These are phyloP conservation scores for Harpalus rufipes DNA, from an alignment of 2,888 invertebrate species.

Conservation along the genomic window DNA sequence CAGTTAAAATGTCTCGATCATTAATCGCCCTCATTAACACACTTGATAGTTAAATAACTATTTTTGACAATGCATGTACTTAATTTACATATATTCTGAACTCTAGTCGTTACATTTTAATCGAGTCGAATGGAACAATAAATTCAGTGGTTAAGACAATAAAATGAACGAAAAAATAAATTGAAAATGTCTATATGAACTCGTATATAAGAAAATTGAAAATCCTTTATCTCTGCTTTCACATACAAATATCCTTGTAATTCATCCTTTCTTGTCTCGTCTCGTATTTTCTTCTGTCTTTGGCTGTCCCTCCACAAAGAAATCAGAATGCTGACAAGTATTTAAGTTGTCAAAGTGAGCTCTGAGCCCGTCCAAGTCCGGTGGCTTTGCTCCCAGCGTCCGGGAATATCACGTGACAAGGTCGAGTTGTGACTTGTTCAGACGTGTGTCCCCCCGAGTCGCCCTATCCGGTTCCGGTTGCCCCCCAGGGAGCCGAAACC, in stretches of 20 bases:
- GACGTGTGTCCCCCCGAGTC: slow-evolving; percentile 40
- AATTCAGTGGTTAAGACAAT: too few species aligned
- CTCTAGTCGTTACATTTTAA: too few species aligned
- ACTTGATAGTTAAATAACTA: too few species aligned
- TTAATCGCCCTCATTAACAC: too few species aligned
- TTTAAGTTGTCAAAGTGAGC: slow-evolving; percentile 64
- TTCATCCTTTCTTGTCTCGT: not conserved
- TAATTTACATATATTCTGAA: too few species aligned
- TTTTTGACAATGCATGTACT: too few species aligned
- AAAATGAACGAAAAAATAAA: too few species aligned
- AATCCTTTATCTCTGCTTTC: too few species aligned
- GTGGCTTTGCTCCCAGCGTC: slow-evolving; percentile 37
- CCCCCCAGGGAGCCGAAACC: slow-evolving; percentile 8
- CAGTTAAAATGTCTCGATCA: too few species aligned
- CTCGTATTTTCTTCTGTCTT: not conserved
- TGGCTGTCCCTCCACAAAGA: slow-evolving; percentile 36
- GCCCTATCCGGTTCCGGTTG: slow-evolving; percentile 12
- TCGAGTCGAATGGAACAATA: too few species aligned
- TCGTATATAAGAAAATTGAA: too few species aligned
- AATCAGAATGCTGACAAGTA: slow-evolving; percentile 66
- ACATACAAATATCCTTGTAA: not conserved
- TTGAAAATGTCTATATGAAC: too few species aligned
- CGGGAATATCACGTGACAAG: slow-evolving; percentile 41
- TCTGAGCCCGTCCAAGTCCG: slow-evolving; percentile 4
- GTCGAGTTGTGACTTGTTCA: slow-evolving; percentile 59